Percentiles rank a stretch among this genome's conserved stretches.
Conservation (phyloP, 2,113 vertebrate species). For the Amphiprion percula region DNA sequence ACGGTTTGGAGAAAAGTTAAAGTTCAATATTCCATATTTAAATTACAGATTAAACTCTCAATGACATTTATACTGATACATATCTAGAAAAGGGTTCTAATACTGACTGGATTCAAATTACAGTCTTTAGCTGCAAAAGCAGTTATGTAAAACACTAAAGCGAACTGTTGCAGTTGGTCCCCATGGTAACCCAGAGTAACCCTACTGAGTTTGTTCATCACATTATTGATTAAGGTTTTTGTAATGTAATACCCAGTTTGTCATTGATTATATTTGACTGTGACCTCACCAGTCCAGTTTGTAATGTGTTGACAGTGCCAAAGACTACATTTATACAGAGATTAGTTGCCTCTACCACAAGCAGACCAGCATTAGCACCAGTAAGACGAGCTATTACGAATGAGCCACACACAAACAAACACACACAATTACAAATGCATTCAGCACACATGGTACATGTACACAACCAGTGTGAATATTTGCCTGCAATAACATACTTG, state of each 20-base stretch:
- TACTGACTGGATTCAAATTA: no score
- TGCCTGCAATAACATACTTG: conserved; percentile 28
- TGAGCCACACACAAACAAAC: conserved; percentile 3
- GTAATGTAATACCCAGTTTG: conserved; percentile 3
- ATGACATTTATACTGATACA: no score
- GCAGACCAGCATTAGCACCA: conserved; percentile 14
- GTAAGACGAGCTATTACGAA: conserved; percentile 41
- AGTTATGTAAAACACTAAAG: no score
- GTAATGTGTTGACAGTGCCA: conserved; percentile 1
- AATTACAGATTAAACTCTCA: no score
- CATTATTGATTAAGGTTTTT: conserved; percentile 23
- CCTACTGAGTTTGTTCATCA: background rate
- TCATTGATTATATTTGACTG: conserved; percentile 19
- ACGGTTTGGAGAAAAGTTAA: no score
- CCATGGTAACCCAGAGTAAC: no score
- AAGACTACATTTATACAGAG: conserved; percentile 16
- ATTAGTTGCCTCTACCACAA: conserved; percentile 6
- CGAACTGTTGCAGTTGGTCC: no score
- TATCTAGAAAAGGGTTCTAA: no score
- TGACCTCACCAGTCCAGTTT: conserved; percentile 10
- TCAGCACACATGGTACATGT: conserved; percentile 3
- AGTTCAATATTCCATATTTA: no score
- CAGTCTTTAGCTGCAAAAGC: no score
- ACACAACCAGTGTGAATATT: background rate
- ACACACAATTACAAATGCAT: background rate